Conservation (phyloP, 2,797 vertebrate species). For the Myripristis jacobus region DNA sequence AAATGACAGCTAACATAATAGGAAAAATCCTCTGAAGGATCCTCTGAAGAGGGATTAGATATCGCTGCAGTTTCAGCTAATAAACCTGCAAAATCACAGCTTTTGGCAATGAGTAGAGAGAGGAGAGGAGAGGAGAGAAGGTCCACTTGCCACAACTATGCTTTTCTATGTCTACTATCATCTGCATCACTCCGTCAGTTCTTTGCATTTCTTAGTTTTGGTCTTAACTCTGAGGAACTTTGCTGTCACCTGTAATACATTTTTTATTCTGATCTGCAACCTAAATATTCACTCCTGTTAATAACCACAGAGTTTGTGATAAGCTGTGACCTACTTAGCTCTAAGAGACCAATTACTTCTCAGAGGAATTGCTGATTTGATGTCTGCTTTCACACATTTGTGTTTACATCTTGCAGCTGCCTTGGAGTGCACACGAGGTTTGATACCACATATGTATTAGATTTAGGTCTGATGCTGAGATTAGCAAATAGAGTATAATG, state of each 20-base stretch:
- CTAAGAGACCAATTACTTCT: not conserved
- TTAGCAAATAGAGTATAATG: no score
- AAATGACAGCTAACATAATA: slow-evolving; percentile 16
- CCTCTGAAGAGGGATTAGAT: not conserved
- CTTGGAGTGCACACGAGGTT: not conserved
- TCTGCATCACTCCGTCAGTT: not conserved
- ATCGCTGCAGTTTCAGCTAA: slow-evolving; percentile 11
- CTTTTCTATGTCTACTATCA: slow-evolving; percentile 9
- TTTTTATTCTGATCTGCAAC: not conserved
- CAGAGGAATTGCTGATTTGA: not conserved
- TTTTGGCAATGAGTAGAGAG: slow-evolving; percentile 24
- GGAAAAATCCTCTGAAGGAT: slow-evolving; percentile 25
- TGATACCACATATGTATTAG: not conserved
- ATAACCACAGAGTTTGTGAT: no score
- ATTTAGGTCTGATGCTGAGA: not conserved
- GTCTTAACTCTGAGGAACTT: not conserved
- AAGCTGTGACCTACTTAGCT: no score
- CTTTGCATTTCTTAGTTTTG: not conserved
- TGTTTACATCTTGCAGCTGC: not conserved
- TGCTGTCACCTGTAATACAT: not conserved
- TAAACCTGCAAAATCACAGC: slow-evolving; percentile 18
- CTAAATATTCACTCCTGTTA: not conserved
- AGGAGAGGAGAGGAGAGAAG: slow-evolving; percentile 24
- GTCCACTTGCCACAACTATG: slow-evolving; percentile 23
- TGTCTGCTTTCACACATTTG: not conserved